Evolutionary conservation across 2,113 vertebrate genomes (phyloP).

Genomic region (Pollachius pollachius): DNA sequence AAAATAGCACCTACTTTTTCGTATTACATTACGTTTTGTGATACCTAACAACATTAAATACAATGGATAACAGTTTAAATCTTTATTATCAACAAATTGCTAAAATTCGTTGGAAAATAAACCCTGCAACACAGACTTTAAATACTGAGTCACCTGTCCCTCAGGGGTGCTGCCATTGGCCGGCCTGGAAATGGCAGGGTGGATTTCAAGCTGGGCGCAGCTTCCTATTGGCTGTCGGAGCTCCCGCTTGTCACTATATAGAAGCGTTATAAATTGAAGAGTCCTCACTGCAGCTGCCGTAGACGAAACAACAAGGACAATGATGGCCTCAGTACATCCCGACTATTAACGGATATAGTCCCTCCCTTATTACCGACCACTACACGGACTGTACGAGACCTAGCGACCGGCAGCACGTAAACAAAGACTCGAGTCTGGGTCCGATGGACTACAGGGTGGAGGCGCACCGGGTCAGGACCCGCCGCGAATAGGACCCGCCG

Average conservation of each 20-base stretch:
- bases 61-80: too few relatives aligned
- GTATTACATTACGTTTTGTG: too few relatives aligned
- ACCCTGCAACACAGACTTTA: too few relatives aligned
- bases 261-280: conserved; percentile 45
- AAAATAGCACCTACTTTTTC: too few relatives aligned
- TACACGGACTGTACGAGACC: neutral
- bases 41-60: too few relatives aligned
- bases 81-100: too few relatives aligned
- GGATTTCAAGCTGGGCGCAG: conserved; percentile 3
- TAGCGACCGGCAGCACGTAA: neutral
- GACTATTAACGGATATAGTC: too few relatives aligned
- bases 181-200: conserved; percentile 42
- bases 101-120: too few relatives aligned
- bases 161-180: conserved; percentile 38
- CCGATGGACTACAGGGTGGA: conserved; percentile 80
- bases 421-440: neutral
- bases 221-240: conserved; percentile 43
- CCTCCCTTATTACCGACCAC: too few relatives aligned
- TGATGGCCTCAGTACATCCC: neutral
- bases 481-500: neutral
- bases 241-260: conserved; percentile 43
- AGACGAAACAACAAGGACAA: too few relatives aligned
- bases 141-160: conserved; percentile 11
- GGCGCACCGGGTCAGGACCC: conserved; percentile 78
- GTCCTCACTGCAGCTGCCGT: conserved; percentile 31